Evolutionary conservation across 2,113 vertebrate species (phyloP).

Genomic region (Lutjanus erythropterus): DNA sequence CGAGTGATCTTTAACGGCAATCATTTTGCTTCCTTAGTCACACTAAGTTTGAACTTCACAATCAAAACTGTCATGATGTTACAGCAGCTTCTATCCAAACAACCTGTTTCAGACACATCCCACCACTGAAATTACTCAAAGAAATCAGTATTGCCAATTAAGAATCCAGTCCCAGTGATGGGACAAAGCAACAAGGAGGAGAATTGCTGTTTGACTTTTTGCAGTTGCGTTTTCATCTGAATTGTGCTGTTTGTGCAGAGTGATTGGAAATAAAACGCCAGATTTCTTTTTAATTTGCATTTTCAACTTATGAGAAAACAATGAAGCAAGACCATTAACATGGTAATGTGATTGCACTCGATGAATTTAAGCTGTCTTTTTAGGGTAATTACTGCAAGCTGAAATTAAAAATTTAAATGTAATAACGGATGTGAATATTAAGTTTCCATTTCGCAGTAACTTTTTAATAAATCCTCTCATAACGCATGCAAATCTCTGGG

Average conservation of each 20-base stretch:
- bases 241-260: background rate
- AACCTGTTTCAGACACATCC: background rate
- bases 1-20: background rate
- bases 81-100: background rate
- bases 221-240: background rate
- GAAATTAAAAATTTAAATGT: constrained; percentile 25
- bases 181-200: background rate
- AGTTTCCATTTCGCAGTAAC: background rate
- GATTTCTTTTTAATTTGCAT: constrained; percentile 20
- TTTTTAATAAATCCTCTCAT: constrained; percentile 6
- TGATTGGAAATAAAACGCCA: background rate
- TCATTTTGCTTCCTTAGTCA: background rate
- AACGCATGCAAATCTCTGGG: background rate
- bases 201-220: background rate
- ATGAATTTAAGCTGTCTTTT: constrained; percentile 23
- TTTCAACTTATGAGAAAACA: constrained; percentile 30
- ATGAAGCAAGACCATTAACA: constrained; percentile 22
- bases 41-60: background rate
- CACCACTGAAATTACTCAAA: background rate
- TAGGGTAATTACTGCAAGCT: constrained; percentile 1
- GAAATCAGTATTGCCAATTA: background rate
- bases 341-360: constrained; percentile 36
- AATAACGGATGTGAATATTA: constrained; percentile 10
- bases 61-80: background rate
- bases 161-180: background rate